phyloP scores from a whole-genome alignment of 2,888 invertebrate genomes.

The Capitulum mitella region DNA sequence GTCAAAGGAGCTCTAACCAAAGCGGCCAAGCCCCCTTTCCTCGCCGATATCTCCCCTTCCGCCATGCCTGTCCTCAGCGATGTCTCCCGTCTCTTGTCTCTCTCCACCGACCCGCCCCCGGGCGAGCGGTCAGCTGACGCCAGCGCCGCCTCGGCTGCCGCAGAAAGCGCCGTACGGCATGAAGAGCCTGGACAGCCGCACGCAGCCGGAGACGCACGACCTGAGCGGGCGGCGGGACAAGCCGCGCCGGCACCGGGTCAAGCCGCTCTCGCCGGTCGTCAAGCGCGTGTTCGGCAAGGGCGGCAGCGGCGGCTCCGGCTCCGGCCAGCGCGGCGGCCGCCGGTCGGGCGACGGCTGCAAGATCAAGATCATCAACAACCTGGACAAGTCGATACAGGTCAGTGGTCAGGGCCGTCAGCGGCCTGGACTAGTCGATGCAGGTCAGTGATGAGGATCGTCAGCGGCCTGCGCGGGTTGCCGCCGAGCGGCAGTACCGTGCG shows the following conservation, averaged over 20 bases:
- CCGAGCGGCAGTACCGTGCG: too few species aligned
- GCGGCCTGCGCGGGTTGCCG: too few species aligned
- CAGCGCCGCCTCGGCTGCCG: not conserved
- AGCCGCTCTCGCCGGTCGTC: constrained; percentile 22
- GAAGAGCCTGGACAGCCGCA: constrained; percentile 11
- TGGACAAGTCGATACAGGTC: constrained; percentile 24
- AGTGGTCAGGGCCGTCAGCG: too few species aligned
- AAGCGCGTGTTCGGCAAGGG: constrained; percentile 31
- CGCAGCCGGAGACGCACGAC: not conserved
- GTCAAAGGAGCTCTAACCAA: too few species aligned
- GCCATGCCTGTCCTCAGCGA: too few species aligned
- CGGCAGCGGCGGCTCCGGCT: constrained; percentile 26
- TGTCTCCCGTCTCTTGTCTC: too few species aligned
- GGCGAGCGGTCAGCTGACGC: too few species aligned
- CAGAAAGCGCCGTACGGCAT: constrained; percentile 17
- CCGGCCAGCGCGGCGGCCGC: constrained; percentile 32
- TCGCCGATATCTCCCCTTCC: too few species aligned
- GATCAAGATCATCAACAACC: constrained; percentile 84
- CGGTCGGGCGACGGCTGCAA: constrained; percentile 58
- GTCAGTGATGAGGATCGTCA: too few species aligned
- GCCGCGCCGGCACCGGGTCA: not conserved
- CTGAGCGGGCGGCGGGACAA: not conserved
- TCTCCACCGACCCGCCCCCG: too few species aligned
- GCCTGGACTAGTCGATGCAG: too few species aligned
- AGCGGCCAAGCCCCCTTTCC: too few species aligned